Evolutionary conservation across 1,140 invertebrate genomes (phyloP), one percentile per base, ranked within the genome.

Genomic region (Cephus cinctus): DNA sequence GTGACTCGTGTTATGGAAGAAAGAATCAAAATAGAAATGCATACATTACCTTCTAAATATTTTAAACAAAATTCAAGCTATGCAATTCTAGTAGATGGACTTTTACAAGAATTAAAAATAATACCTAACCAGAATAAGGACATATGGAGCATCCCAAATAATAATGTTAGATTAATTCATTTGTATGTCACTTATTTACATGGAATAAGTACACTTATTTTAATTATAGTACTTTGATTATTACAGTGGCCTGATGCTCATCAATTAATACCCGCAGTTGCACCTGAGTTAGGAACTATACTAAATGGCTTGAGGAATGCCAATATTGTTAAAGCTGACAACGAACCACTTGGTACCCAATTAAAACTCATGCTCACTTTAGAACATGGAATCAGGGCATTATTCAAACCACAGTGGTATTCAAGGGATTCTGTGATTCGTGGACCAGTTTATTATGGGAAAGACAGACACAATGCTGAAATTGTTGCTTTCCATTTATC

Each of bases 331-430:
- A 73, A 82, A 43, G 90, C 88, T 9, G 88, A 89, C 69, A 86
- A 89, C 73, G 85, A 83, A 67, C 81, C 67, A 38, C 81, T 86
- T 67, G 94, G 94, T 39, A 96, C 94, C 23, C 94, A 98, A 74
- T 76, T 98, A 16, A 98, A 98, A 74, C 69, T 97, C 11, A 74
- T 90, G 55, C 63, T 96, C 12, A 81, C 83, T 12, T 75, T 97
- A 32, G 80, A 89, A 74, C 86, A 87, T 15, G 84, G 86, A 20
- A 84, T 93, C 59, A 86, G 85, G 71, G 85, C 86, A 14, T 80
- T 92, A 31, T 96, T 96, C 61, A 98, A 97, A 76, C 94, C 94
- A 18, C 88, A 88, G 68, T 92, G 93, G 84, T 96, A 94, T 73
- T 66, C 80, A 5, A 77, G 87, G 62, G 81, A 86, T 47, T 78